Conservation (phyloP, 1,140 invertebrate species). For the Lordiphosa mommai region DNA sequence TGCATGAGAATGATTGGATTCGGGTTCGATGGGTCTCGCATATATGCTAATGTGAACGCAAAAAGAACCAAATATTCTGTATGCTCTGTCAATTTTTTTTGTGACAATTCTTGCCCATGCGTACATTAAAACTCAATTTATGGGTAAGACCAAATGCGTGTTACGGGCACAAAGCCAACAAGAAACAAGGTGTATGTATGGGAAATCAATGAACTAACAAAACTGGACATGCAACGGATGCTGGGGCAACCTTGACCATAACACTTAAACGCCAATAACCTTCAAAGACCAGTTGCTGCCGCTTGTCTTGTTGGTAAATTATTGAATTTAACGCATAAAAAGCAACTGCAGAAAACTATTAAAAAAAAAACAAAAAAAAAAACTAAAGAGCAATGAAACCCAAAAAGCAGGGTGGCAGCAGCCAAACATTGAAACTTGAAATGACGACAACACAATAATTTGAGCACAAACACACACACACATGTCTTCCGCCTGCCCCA, state of each 20-base stretch:
- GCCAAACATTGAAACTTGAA: constrained; percentile 49
- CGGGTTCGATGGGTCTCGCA: constrained; percentile 15
- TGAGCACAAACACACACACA: constrained; percentile 1
- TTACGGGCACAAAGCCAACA: constrained; percentile 12
- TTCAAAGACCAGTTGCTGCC: constrained; percentile 65
- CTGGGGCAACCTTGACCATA: constrained; percentile 60
- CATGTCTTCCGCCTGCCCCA: constrained; percentile 35
- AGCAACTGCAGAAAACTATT: constrained; percentile 64
- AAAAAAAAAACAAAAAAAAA: constrained; percentile 53
- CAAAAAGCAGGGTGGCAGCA: constrained; percentile 37
- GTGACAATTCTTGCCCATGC: constrained; percentile 33
- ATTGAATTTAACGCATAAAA: constrained; percentile 65
- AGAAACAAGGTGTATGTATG: too few relatives aligned
- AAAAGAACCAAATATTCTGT: constrained; percentile 40
- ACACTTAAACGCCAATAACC: constrained; percentile 63
- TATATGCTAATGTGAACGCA: background rate
- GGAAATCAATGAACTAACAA: constrained; percentile 59
- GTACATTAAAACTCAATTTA: constrained; percentile 74
- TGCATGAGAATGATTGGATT: constrained; percentile 60
- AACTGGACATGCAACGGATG: constrained; percentile 47
- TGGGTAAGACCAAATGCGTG: constrained; percentile 37
- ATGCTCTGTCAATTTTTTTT: constrained; percentile 9
- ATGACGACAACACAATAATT: constrained; percentile 11
- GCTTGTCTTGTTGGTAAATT: constrained; percentile 37
- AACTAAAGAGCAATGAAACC: constrained; percentile 26